Evolutionary conservation across 1,140 invertebrate species (phyloP), one percentile per base, ranked within the genome.

Genomic region (Muscidifurax raptorellus): DNA sequence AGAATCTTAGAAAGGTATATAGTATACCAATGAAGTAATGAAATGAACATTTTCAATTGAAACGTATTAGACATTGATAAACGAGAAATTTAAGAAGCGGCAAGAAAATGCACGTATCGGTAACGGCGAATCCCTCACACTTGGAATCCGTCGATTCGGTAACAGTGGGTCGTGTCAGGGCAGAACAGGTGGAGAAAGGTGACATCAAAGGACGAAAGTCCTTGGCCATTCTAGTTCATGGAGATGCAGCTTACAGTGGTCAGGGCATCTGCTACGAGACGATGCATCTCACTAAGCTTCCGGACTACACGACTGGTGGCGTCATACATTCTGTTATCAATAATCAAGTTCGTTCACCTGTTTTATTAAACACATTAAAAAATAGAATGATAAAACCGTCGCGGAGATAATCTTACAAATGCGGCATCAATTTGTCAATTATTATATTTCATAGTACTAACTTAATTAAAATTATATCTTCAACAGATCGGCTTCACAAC

Each of bases 231-330:
- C 90, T 98, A 52, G 93, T 99, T 66, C 98, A 99, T 90, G 98
- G 98, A 64, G 98, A 99, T 93, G 97, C 97, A 52, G 97, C 98
- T 1, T 97, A 98, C 89, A 93, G 95, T 82, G 98, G 97, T 2
- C 98, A 98, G 93, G 98, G 97, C 74, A 96, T 97, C 1, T 97
- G 95, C 90, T 98, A 96, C 89, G 98, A 99, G 92, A 98, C 97
- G 0, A 96, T 98, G 90, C 96, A 97, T 88, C 93, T 99, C 88
- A 96, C 96, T 75, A 96, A 98, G 89, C 91, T 99, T 66, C 97
- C 97, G 5, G 94, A 95, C 84, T 99, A 98, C 91, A 97, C 96
- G 2, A 98, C 97, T 0, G 95, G 97, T 88, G 98, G 98, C 47
- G 96, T 96, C 22, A 95, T 99, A 44, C 98, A 99, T 89, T 95